Percentiles rank a stretch among this genome's conserved stretches.
These are phyloP conservation scores for Motacilla tschutschensis DNA, from an alignment of 2,113 vertebrate genomes.

Conservation along the genomic window DNA sequence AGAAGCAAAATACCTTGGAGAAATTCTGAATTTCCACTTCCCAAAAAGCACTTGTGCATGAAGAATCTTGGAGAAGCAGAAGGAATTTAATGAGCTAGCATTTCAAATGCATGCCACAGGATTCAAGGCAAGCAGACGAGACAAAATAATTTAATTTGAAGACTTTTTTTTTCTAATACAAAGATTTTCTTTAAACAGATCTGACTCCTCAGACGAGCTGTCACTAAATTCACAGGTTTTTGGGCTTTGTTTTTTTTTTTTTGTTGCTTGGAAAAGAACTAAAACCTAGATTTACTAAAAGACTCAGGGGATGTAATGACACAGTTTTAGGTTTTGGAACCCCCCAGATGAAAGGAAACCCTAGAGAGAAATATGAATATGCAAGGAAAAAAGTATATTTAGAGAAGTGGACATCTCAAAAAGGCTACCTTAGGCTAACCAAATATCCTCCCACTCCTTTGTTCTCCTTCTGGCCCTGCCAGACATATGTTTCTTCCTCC, in stretches of 20 bases:
- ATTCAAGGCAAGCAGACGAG: neutral
- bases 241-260: neutral
- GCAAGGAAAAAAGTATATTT: neutral
- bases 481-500: neutral
- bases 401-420: neutral
- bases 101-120: neutral
- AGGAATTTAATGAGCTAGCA: slow-evolving; percentile 6
- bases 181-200: neutral
- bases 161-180: neutral
- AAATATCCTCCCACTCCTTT: neutral
- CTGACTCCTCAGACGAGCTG: neutral
- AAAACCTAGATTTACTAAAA: neutral
- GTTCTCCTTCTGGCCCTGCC: neutral
- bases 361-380: neutral
- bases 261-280: neutral
- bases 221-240: neutral
- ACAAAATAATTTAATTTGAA: slow-evolving; percentile 24
- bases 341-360: neutral
- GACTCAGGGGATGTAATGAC: neutral
- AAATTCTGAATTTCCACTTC: slow-evolving; percentile 11
- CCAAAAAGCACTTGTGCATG: neutral
- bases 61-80: slow-evolving; percentile 11
- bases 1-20: neutral
- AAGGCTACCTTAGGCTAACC: neutral
- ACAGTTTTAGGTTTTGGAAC: slow-evolving; percentile 3